Evolutionary conservation across 2,888 invertebrate species (phyloP), one percentile per base, ranked within the genome.

Genomic region (Hoplodrina ambigua): DNA sequence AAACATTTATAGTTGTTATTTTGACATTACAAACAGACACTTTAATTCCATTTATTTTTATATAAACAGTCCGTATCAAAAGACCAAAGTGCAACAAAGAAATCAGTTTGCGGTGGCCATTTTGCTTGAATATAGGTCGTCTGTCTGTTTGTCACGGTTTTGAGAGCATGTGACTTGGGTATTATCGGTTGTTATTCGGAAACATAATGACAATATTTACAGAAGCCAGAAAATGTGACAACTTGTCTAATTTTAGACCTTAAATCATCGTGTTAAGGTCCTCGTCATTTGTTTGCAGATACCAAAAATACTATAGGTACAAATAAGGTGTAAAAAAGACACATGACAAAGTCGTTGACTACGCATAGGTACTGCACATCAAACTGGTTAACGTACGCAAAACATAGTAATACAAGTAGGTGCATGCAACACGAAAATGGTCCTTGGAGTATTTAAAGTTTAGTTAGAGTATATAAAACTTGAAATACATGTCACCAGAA

Each of bases 71-170:
- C 37, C 17, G 30, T 46, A 53, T 60, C 55, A 6, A 63, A 62
- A 13, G 46, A 10, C 20, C 72, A 72, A 64, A 63, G 50, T 72
- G 41, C 64, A 63, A n/a, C 0, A 5, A 25, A 20, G 46, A 30
- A 6, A 37, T 49, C 11, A 17, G 46, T 25, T 13, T 30, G 58
- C 13, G n/a, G 44, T 20, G 13, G 13, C 37, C 25, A 37, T 46
- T 49, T 37, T 37, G 33, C 20, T 15, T 8, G 11, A 46, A 46
- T 41, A 41, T 17, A 17, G 11, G 46, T 46, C 46, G 17, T 17
- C 6, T 46, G 46, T 5, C 44, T 44, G 46, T 46, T 46, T 46
- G 46, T 17, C 46, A 46, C 17, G 17, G 46, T 2, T 17, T 46
- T 46, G 46, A 44, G 15, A 41, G 41, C 13, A 41, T 41, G 10